A percentile compares a stretch with the other conserved stretches of the same genome.
phyloP scores from a whole-genome alignment of 2,888 invertebrate species.

The Noctua fimbriata region DNA sequence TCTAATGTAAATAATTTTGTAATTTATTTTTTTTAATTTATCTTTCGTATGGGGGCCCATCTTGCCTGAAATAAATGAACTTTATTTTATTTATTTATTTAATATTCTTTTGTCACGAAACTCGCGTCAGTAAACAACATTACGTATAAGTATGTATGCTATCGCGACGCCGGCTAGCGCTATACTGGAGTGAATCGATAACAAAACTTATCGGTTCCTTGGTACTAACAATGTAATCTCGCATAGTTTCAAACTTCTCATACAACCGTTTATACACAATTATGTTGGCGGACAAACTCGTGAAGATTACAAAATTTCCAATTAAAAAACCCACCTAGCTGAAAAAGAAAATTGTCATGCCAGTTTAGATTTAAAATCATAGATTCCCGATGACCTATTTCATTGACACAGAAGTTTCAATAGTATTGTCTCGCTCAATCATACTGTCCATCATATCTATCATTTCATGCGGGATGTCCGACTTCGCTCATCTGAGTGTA shows the following conservation, averaged over 20 bases:
- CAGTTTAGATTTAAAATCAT: too few relatives aligned
- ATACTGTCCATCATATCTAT: background rate
- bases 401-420: background rate
- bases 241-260: background rate
- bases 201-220: slow-evolving; percentile 31
- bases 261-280: background rate
- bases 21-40: too few relatives aligned
- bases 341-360: background rate
- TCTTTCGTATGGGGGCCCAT: too few relatives aligned
- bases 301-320: background rate
- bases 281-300: background rate
- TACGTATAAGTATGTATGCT: background rate
- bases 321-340: background rate
- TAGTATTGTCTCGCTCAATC: background rate
- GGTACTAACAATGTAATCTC: slow-evolving; percentile 15
- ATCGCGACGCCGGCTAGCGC: slow-evolving; percentile 9
- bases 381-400: background rate
- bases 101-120: background rate
- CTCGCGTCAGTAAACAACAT: background rate
- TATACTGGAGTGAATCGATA: slow-evolving; percentile 33
- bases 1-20: too few relatives aligned
- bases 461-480: background rate
- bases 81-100: too few relatives aligned
- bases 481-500: background rate
- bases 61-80: too few relatives aligned